These are phyloP conservation scores for Drosophila cognata DNA, from an alignment of 2,888 invertebrate genomes.

Conservation along the genomic window DNA sequence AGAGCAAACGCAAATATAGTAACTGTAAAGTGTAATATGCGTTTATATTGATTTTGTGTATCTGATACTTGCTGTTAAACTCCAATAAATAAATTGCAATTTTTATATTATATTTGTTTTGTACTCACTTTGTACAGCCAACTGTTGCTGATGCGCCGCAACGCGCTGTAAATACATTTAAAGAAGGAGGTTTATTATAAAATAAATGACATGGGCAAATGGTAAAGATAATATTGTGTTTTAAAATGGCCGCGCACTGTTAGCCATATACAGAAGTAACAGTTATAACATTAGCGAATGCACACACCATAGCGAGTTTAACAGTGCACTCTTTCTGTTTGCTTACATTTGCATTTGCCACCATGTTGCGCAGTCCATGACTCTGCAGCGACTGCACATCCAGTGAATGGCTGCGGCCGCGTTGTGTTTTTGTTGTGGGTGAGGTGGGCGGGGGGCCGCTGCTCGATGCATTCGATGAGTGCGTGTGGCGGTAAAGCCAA, in stretches of 20 bases:
- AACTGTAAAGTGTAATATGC: conserved; percentile 24
- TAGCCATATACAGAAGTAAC: conserved; percentile 4
- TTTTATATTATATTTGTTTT: conserved; percentile 17
- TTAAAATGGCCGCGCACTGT: conserved; percentile 38
- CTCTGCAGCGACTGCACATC: conserved; percentile 84
- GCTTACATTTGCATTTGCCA: conserved; percentile 81
- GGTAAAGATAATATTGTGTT: neutral
- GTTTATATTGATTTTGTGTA: conserved; percentile 23
- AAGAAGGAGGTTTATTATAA: conserved; percentile 18
- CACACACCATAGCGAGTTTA: conserved; percentile 37
- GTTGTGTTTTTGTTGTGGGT: conserved; percentile 73
- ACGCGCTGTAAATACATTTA: conserved; percentile 88
- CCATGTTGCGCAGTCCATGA: conserved; percentile 82
- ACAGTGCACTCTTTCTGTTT: conserved; percentile 14
- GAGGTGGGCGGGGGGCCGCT: conserved; percentile 69
- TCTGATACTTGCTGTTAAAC: conserved; percentile 75
- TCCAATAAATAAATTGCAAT: conserved; percentile 4
- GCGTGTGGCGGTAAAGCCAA: conserved; percentile 83
- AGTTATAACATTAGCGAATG: conserved; percentile 22
- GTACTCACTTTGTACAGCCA: conserved; percentile 86
- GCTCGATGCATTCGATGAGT: conserved; percentile 62
- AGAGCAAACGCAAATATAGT: conserved; percentile 15
- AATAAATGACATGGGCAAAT: neutral
- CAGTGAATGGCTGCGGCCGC: conserved; percentile 84
- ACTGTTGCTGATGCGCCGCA: conserved; percentile 88